Conservation (phyloP, 2,113 vertebrate species). For the Romanogobio albipinnatus region DNA sequence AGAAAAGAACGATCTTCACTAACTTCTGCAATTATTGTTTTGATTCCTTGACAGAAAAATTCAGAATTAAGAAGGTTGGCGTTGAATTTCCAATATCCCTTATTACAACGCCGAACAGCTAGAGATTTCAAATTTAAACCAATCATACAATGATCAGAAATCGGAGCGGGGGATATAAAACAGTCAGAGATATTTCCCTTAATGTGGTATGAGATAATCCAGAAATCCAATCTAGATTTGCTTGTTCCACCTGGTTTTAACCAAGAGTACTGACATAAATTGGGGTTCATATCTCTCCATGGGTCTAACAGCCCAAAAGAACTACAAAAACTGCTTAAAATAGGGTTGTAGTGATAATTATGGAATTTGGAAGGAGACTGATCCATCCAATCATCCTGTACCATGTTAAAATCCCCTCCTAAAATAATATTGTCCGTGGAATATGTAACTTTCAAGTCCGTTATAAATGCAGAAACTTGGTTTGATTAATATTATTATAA, state of each 20-base stretch:
- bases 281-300: too few species aligned
- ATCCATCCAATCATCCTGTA: too few species aligned
- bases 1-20: neutral
- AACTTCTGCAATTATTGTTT: neutral
- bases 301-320: too few species aligned
- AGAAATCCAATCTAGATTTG: slow-evolving; percentile 19
- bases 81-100: slow-evolving; percentile 33
- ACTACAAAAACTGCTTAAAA: too few species aligned
- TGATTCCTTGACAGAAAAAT: neutral
- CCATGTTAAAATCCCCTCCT: too few species aligned
- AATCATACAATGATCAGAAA: neutral
- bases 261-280: neutral
- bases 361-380: too few species aligned
- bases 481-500: too few species aligned
- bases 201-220: neutral
- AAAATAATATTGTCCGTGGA: too few species aligned
- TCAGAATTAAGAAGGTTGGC: neutral
- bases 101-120: neutral
- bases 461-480: too few species aligned
- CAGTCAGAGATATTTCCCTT: neutral
- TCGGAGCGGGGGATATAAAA: neutral
- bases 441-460: too few species aligned
- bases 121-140: neutral
- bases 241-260: too few species aligned
- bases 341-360: too few species aligned